Evolutionary conservation across 1,140 invertebrate species (phyloP).

Genomic region (Monomorium pharaonis): DNA sequence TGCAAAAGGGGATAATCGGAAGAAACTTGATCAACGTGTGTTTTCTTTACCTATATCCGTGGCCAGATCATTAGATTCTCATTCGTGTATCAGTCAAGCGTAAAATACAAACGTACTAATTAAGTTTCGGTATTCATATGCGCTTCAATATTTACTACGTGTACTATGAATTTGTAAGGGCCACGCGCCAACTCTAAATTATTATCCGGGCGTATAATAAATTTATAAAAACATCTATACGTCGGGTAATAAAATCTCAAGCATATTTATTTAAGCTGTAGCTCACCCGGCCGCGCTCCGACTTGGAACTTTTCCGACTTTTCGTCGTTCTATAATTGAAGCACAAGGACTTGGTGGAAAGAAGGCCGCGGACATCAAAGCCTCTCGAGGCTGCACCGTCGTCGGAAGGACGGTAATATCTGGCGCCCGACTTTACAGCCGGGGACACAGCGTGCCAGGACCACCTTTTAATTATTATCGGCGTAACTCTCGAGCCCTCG

Average conservation of each 20-base stretch:
- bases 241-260: constrained; percentile 30
- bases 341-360: constrained; percentile 43
- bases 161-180: background rate
- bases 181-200: background rate
- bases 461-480: constrained; percentile 78
- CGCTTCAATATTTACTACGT: background rate
- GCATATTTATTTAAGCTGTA: constrained; percentile 44
- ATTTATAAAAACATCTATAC: constrained; percentile 17
- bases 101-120: background rate
- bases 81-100: background rate
- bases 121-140: background rate
- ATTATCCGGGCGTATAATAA: constrained; percentile 20
- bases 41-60: background rate
- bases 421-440: constrained; percentile 59
- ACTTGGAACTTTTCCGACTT: constrained; percentile 64
- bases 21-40: background rate
- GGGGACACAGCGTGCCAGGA: constrained; percentile 58
- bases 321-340: constrained; percentile 71
- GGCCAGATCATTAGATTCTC: background rate
- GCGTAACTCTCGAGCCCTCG: constrained; percentile 72
- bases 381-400: constrained; percentile 41
- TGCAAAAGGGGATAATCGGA: background rate
- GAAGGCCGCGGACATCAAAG: constrained; percentile 68
- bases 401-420: constrained; percentile 64
- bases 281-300: constrained; percentile 19